Conservation (phyloP, 2,113 vertebrate species). For the Tympanuchus pallidicinctus region DNA sequence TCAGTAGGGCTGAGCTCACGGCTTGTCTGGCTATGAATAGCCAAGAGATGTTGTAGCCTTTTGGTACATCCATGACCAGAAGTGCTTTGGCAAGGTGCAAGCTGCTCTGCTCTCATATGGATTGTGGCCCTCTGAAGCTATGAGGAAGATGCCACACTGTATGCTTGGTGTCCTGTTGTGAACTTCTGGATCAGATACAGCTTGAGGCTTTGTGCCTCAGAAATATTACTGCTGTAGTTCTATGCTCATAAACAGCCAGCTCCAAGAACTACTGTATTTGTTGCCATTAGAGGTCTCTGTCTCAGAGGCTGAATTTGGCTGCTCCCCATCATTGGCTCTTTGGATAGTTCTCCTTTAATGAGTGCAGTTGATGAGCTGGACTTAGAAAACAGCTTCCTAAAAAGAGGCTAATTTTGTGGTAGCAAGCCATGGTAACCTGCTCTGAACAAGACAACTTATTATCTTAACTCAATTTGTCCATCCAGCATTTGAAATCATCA, state of each 20-base stretch:
- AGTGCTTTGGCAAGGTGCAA: neutral
- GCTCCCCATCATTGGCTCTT: rapidly evolving
- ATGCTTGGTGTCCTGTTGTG: neutral
- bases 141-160: neutral
- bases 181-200: neutral
- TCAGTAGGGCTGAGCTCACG: neutral
- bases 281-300: neutral
- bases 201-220: neutral
- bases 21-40: neutral
- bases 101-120: neutral
- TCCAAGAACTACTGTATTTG: neutral
- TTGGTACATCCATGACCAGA: rapidly evolving
- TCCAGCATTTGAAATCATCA: neutral
- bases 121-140: neutral
- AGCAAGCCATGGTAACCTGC: neutral
- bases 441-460: neutral
- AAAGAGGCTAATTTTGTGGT: neutral
- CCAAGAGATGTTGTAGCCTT: neutral
- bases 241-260: neutral
- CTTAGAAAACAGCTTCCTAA: neutral
- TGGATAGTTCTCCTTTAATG: neutral
- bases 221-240: neutral
- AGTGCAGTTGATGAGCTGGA: neutral
- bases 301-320: neutral
- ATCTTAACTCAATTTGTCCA: neutral